phyloP scores from a whole-genome alignment of 1,140 invertebrate species.

The Drosophila persimilis region DNA sequence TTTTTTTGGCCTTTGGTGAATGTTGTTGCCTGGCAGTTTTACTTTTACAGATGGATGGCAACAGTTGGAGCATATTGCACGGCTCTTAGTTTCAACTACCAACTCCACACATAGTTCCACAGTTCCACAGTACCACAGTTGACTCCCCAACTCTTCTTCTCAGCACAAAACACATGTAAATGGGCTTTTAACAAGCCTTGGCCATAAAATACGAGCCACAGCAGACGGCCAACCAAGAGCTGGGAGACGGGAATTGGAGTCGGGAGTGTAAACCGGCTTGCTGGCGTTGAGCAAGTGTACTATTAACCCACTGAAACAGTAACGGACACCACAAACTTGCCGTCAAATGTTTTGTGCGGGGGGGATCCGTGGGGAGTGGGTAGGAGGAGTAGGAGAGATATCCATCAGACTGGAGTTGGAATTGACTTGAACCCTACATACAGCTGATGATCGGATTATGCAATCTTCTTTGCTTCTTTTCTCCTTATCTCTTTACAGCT shows the following conservation, averaged over 20 bases:
- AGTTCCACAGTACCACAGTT: background rate
- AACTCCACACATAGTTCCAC: no score
- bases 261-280: slow-evolving; percentile 50
- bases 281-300: slow-evolving; percentile 75
- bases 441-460: slow-evolving; percentile 12
- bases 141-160: slow-evolving; percentile 18
- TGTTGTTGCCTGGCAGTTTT: slow-evolving; percentile 61
- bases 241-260: slow-evolving; percentile 10
- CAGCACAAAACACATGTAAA: slow-evolving; percentile 66
- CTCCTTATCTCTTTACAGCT: background rate
- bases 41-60: slow-evolving; percentile 66
- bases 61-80: slow-evolving; percentile 44
- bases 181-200: slow-evolving; percentile 74
- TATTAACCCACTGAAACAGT: slow-evolving; percentile 82
- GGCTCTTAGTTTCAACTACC: slow-evolving; percentile 6
- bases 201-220: slow-evolving; percentile 60
- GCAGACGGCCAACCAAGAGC: slow-evolving; percentile 2
- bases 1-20: slow-evolving; percentile 56
- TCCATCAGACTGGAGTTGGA: no score
- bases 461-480: slow-evolving; percentile 16
- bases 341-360: slow-evolving; percentile 12
- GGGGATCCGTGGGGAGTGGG: background rate
- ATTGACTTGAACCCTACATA: slow-evolving; percentile 6
- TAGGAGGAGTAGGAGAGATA: background rate
- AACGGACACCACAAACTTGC: slow-evolving; percentile 54